Conservation (phyloP, 35 echinoderm and acorn worm genomes). For the Acanthaster planci region DNA sequence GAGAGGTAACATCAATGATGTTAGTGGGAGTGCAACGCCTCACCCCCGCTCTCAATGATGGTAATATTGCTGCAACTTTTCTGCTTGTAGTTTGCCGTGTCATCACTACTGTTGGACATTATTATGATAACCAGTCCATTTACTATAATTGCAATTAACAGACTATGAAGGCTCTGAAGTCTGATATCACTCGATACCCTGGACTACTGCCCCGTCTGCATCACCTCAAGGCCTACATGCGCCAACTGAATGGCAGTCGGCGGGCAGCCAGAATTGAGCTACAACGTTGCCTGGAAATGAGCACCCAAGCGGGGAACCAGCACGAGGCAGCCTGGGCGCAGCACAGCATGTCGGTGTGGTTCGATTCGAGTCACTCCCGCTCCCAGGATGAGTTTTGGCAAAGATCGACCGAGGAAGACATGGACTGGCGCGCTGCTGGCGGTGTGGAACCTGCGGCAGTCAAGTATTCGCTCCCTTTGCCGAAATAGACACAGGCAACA, state of each 20-base stretch:
- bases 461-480: slow-evolving; percentile 58
- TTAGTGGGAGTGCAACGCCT: no score
- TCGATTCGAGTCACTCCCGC: slow-evolving; percentile 19
- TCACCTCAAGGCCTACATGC: slow-evolving; percentile 53
- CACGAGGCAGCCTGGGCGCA: slow-evolving; percentile 63
- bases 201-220: slow-evolving; percentile 47
- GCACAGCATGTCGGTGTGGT: slow-evolving; percentile 59
- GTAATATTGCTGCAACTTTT: no score
- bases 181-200: slow-evolving; percentile 29
- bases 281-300: slow-evolving; percentile 19
- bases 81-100: no score
- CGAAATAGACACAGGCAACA: slow-evolving; percentile 2
- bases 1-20: background rate
- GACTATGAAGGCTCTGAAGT: slow-evolving; percentile 39
- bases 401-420: slow-evolving; percentile 45
- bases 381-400: slow-evolving; percentile 53
- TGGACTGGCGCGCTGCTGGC: slow-evolving; percentile 27
- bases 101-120: no score
- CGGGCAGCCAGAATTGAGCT: slow-evolving; percentile 15
- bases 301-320: slow-evolving; percentile 30
- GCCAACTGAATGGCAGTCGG: slow-evolving; percentile 23
- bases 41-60: no score
- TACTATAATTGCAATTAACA: slow-evolving; percentile 21
- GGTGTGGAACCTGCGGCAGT: slow-evolving; percentile 11
- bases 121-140: no score